A percentile compares a stretch with the other conserved stretches of the same genome.
Conservation (phyloP, 2,113 vertebrate species). For the Pagrus major region DNA sequence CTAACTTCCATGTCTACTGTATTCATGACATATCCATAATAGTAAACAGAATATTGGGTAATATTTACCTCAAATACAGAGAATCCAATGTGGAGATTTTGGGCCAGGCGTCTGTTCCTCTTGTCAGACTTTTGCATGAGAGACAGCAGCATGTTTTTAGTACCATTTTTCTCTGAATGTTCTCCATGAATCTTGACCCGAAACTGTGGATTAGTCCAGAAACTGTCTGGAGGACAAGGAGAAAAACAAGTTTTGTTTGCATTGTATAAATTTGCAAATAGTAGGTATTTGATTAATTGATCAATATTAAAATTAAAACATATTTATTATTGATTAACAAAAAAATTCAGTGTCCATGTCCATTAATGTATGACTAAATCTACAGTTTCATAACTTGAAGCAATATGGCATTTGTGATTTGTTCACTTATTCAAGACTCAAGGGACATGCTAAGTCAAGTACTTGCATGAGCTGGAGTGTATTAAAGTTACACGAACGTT, state of each 20-base stretch:
- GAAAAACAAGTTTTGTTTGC: background rate
- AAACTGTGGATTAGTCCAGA: slow-evolving; percentile 82
- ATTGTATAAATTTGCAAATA: background rate
- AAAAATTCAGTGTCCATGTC: background rate
- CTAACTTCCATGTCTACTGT: background rate
- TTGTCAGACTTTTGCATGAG: slow-evolving; percentile 82
- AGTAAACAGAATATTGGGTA: background rate
- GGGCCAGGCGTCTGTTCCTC: slow-evolving; percentile 65
- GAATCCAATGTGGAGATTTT: slow-evolving; percentile 76
- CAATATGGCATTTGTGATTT: background rate
- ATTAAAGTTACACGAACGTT: background rate
- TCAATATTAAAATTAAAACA: background rate
- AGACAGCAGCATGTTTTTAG: slow-evolving; percentile 76
- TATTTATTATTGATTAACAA: background rate
- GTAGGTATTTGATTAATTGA: background rate
- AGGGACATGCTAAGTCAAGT: background rate
- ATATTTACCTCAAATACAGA: slow-evolving; percentile 73
- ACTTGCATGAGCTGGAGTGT: background rate
- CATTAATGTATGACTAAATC: background rate
- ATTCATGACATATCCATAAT: background rate
- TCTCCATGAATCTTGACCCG: slow-evolving; percentile 48
- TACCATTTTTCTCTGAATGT: background rate
- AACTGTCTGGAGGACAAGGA: slow-evolving; percentile 53
- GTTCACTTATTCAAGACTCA: background rate
- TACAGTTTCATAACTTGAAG: background rate